Conservation (phyloP, 2,797 vertebrate genomes). For the Enteromius argenteus region DNA sequence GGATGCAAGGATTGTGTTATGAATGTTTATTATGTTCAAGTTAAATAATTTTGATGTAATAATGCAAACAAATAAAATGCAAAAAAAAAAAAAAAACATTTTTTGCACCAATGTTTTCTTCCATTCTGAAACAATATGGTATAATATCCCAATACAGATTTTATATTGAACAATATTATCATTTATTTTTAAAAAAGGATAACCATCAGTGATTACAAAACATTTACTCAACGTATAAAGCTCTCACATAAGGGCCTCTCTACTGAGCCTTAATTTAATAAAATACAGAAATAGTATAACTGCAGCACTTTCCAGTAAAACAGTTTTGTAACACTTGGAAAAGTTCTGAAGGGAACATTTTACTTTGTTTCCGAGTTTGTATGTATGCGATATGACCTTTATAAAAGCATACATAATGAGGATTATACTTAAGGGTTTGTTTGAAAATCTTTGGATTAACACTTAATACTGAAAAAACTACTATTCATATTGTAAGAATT, state of each 20-base stretch:
- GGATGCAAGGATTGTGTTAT: conserved; percentile 6
- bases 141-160: background rate
- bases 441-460: conserved; percentile 22
- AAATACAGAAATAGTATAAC: conserved; percentile 2
- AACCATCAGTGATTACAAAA: background rate
- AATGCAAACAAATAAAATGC: conserved; percentile 26
- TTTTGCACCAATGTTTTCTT: background rate
- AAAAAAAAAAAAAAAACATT: no score
- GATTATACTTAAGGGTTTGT: conserved; percentile 11
- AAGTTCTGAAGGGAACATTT: background rate
- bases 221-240: conserved; percentile 17
- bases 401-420: background rate
- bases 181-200: background rate
- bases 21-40: conserved; percentile 29
- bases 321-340: background rate
- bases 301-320: background rate
- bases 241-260: background rate
- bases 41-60: conserved; percentile 24
- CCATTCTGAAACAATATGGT: background rate
- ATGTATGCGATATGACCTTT: background rate
- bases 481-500: conserved; percentile 13
- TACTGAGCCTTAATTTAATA: background rate
- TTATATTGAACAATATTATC: background rate
- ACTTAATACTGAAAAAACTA: conserved; percentile 28
- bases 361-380: background rate